Percentiles rank a stretch among this genome's conserved stretches.
phyloP scores from a whole-genome alignment of 2,113 vertebrate genomes.

The Zapornia atra region DNA sequence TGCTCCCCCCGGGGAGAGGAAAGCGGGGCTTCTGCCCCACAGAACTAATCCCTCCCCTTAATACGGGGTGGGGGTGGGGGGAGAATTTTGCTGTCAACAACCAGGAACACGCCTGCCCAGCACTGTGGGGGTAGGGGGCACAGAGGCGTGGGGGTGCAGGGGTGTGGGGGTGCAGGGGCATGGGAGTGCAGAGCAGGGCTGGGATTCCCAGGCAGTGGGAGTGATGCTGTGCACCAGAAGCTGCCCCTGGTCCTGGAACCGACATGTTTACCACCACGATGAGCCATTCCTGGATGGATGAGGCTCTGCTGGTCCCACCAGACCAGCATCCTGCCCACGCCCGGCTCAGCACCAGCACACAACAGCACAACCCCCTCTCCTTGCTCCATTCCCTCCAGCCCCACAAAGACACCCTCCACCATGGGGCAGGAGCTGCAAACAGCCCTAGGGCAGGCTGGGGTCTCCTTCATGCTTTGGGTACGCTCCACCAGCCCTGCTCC shows the following conservation, averaged over 20 bases:
- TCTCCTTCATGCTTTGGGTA: neutral
- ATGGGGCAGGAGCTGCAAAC: neutral
- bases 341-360: neutral
- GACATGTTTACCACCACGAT: accelerated
- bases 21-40: neutral
- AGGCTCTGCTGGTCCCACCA: accelerated
- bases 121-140: accelerated
- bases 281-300: accelerated
- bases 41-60: slow-evolving; percentile 3
- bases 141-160: neutral
- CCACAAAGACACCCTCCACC: neutral
- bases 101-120: neutral
- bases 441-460: accelerated
- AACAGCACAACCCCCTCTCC: accelerated
- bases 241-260: neutral
- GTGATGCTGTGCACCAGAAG: neutral
- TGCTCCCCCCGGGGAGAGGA: neutral
- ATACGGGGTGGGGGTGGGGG: neutral
- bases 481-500: accelerated
- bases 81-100: neutral
- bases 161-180: too few species aligned
- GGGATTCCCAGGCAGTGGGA: too few species aligned
- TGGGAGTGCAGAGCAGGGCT: neutral
- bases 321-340: neutral
- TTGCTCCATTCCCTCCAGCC: neutral